Conservation (phyloP, 2,797 vertebrate genomes). For the Taenioides sp. region DNA sequence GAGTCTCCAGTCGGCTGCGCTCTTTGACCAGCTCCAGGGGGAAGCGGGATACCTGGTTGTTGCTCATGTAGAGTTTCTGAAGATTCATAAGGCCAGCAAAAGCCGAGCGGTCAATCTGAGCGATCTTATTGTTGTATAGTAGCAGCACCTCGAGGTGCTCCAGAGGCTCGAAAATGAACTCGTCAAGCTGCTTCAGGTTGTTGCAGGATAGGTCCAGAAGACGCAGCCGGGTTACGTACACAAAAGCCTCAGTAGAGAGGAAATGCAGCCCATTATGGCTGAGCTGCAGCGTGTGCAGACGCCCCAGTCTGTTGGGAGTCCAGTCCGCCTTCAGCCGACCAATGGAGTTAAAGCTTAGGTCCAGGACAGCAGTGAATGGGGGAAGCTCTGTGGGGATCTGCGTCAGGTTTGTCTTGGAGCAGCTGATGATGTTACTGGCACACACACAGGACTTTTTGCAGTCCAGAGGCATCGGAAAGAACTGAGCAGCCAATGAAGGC, state of each 20-base stretch:
- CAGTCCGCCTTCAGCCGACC: slow-evolving; percentile 84
- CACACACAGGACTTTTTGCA: slow-evolving; percentile 86
- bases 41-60: slow-evolving; percentile 89
- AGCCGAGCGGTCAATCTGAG: slow-evolving; percentile 86
- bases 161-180: slow-evolving; percentile 88
- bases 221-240: slow-evolving; percentile 79
- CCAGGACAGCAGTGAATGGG: slow-evolving; percentile 82
- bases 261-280: slow-evolving; percentile 89
- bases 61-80: slow-evolving; percentile 92
- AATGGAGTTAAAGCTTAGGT: slow-evolving; percentile 91
- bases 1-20: slow-evolving; percentile 75
- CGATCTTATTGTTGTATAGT: slow-evolving; percentile 90
- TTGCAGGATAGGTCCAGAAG: slow-evolving; percentile 95
- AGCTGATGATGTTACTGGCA: slow-evolving; percentile 94
- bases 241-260: slow-evolving; percentile 91
- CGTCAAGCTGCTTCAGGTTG: slow-evolving; percentile 81
- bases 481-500: slow-evolving; percentile 29
- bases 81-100: slow-evolving; percentile 82
- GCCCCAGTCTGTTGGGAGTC: slow-evolving; percentile 75
- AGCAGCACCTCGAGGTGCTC: slow-evolving; percentile 87
- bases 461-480: slow-evolving; percentile 57
- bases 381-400: slow-evolving; percentile 80
- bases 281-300: slow-evolving; percentile 85
- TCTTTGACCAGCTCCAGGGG: slow-evolving; percentile 91
- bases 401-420: slow-evolving; percentile 82